Conservation (phyloP, 1,140 invertebrate genomes). For the Frieseomelitta varia region DNA sequence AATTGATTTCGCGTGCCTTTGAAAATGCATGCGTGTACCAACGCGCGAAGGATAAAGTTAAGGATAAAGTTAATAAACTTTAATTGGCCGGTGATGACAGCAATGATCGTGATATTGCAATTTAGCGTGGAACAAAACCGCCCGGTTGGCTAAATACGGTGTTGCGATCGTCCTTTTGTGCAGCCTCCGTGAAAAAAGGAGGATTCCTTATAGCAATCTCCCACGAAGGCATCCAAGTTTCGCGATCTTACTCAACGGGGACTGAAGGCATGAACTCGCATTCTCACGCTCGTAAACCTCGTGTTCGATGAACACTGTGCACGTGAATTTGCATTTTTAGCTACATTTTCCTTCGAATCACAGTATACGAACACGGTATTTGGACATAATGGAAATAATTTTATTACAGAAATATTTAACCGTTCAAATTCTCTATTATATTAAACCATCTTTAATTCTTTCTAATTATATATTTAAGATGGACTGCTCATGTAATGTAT, state of each 20-base stretch:
- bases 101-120: background rate
- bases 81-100: background rate
- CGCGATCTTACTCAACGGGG: conserved; percentile 42
- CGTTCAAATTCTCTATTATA: too few relatives aligned
- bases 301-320: background rate
- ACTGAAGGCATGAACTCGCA: conserved; percentile 22
- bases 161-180: conserved; percentile 29
- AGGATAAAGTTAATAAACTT: too few relatives aligned
- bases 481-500: too few relatives aligned
- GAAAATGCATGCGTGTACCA: background rate
- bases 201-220: conserved; percentile 58
- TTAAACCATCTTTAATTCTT: too few relatives aligned
- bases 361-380: background rate
- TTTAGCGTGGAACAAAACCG: background rate
- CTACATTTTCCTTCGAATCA: background rate
- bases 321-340: background rate
- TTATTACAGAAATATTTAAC: too few relatives aligned
- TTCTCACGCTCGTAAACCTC: conserved; percentile 59
- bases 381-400: background rate
- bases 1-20: background rate
- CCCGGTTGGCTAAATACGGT: conserved; percentile 14
- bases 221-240: conserved; percentile 55
- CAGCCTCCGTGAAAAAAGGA: conserved; percentile 35
- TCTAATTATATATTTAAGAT: too few relatives aligned
- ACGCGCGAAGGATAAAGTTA: background rate